Conservation (phyloP, 2,888 invertebrate species). For the Onchidella celtica region DNA sequence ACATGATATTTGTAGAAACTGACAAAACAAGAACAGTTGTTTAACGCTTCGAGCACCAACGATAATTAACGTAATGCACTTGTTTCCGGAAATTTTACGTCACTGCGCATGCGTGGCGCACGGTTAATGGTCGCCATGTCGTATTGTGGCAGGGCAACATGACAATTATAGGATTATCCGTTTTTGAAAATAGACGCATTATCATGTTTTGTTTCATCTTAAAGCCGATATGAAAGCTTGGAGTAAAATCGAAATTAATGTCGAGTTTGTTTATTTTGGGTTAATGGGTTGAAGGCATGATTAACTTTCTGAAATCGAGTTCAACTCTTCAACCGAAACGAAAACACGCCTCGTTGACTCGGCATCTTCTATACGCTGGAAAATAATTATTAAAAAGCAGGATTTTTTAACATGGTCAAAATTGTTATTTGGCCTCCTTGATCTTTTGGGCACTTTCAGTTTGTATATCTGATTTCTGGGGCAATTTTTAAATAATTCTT, state of each 20-base stretch:
- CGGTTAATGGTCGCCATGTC: constrained; percentile 11
- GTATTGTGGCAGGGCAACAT: neutral
- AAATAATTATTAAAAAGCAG: too few relatives aligned
- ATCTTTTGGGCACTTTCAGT: too few relatives aligned
- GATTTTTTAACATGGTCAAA: too few relatives aligned
- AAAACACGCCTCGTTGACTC: too few relatives aligned
- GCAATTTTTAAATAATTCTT: too few relatives aligned
- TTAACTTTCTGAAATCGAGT: too few relatives aligned
- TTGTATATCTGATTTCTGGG: too few relatives aligned
- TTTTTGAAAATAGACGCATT: neutral
- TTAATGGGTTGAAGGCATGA: too few relatives aligned
- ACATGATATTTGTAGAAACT: constrained; percentile 27
- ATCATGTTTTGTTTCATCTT: neutral
- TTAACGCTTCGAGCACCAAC: neutral
- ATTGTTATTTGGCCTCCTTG: too few relatives aligned
- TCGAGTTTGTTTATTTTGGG: neutral
- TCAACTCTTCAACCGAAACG: too few relatives aligned
- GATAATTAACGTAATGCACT: constrained; percentile 38
- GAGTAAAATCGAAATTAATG: neutral
- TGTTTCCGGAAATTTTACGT: constrained; percentile 42
- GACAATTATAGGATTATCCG: constrained; percentile 9
- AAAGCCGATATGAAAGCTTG: neutral
- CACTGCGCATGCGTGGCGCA: constrained; percentile 30
- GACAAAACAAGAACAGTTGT: constrained; percentile 26
- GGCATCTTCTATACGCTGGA: too few relatives aligned